Evolutionary conservation across 2,113 vertebrate genomes (phyloP).

Genomic region (Saimiri boliviensis): DNA sequence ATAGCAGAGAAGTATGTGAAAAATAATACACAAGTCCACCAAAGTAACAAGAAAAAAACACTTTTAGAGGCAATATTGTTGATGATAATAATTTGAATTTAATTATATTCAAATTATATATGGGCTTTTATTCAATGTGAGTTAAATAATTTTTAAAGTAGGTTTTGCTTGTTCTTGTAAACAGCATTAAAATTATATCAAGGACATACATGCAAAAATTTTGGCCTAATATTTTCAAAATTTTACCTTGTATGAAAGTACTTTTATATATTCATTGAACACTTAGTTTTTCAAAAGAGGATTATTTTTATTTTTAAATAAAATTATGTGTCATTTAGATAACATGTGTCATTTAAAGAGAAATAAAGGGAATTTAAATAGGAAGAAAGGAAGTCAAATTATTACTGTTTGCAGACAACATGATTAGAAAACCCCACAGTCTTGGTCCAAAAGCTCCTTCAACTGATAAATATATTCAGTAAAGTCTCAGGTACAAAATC

Average conservation of each 20-base stretch:
- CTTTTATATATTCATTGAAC: not conserved
- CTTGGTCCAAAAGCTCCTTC: no score
- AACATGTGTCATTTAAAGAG: no score
- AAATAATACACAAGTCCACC: not conserved
- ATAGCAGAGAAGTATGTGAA: not conserved
- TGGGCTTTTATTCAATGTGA: not conserved
- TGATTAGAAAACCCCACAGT: no score
- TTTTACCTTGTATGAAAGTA: not conserved
- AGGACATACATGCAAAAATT: not conserved
- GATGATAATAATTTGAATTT: not conserved
- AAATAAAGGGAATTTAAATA: no score
- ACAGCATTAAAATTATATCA: not conserved
- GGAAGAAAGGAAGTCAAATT: no score
- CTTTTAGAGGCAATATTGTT: not conserved
- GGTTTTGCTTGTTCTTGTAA: not conserved
- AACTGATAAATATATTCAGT: no score
- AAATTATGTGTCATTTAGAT: not conserved
- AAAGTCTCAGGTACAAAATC: no score
- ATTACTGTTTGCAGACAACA: no score
- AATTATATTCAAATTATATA: not conserved
- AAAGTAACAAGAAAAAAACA: not conserved
- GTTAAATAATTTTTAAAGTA: not conserved
- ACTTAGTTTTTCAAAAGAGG: not conserved
- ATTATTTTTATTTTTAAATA: slow-evolving; percentile 18
- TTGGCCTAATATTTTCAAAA: not conserved